A percentile compares a stretch with the other conserved stretches of the same genome.
phyloP scores from a whole-genome alignment of 2,113 vertebrate species.

The Ranitomeya variabilis region DNA sequence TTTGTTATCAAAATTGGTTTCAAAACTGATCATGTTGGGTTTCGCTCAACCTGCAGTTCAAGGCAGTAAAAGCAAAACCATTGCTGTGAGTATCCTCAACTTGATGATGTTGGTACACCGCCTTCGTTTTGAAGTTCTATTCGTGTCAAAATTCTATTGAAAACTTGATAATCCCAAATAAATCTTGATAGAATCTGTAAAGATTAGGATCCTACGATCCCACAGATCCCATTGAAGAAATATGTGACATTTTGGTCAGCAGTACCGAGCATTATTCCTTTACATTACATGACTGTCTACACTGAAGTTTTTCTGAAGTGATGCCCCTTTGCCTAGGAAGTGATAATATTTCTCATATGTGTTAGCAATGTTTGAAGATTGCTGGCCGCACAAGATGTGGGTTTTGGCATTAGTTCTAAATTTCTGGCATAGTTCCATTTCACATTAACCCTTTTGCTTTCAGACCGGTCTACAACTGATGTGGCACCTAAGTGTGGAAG shows the following conservation, averaged over 20 bases:
- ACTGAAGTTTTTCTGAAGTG: slow-evolving; percentile 9
- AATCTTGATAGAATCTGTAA: too few relatives aligned
- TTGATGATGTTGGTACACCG: neutral
- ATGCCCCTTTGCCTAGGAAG: slow-evolving; percentile 18
- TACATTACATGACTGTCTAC: neutral
- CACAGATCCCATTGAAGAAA: neutral
- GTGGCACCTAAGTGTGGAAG: neutral
- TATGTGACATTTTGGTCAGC: neutral
- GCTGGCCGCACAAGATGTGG: slow-evolving; percentile 37
- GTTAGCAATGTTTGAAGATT: slow-evolving; percentile 36
- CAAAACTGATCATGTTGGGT: neutral
- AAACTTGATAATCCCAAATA: too few relatives aligned
- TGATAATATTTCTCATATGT: slow-evolving; percentile 39
- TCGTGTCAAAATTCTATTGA: too few relatives aligned
- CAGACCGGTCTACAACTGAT: neutral
- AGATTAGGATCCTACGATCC: neutral
- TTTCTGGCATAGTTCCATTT: slow-evolving; percentile 11
- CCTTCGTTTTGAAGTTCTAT: too few relatives aligned
- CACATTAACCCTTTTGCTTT: neutral
- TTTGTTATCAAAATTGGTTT: neutral
- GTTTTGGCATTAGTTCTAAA: slow-evolving; percentile 35
- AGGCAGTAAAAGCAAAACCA: neutral
- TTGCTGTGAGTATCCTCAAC: too few relatives aligned
- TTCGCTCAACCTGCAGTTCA: neutral
- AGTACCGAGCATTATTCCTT: neutral